Evolutionary conservation across 2,113 vertebrate genomes (phyloP).

Genomic region (Siphamia tubifer): DNA sequence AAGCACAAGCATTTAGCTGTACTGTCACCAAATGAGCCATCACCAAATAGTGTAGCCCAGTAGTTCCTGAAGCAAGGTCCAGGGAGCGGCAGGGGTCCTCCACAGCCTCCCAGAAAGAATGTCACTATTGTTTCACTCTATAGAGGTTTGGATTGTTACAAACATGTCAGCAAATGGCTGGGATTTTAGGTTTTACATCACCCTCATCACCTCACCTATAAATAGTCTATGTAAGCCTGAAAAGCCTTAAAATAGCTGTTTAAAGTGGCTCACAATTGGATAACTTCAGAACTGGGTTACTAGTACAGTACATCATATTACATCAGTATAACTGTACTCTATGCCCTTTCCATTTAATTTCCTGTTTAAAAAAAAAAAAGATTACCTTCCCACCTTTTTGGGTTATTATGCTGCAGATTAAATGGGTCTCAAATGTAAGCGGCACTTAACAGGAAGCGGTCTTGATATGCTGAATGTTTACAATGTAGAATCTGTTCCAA

Average conservation of each 20-base stretch:
- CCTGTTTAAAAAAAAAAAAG: too few relatives aligned
- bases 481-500: not conserved
- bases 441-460: not conserved
- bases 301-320: not conserved
- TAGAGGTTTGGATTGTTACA: not conserved
- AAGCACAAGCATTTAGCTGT: slow-evolving; percentile 41
- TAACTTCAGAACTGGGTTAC: slow-evolving; percentile 5
- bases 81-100: slow-evolving; percentile 18
- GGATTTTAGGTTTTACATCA: not conserved
- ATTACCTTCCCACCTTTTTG: not conserved
- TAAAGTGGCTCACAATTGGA: not conserved
- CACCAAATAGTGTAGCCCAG: slow-evolving; percentile 20
- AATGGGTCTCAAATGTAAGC: not conserved
- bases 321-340: slow-evolving; percentile 1
- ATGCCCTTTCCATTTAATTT: not conserved
- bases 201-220: not conserved
- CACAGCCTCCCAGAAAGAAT: not conserved
- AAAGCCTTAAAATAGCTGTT: slow-evolving; percentile 8
- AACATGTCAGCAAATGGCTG: not conserved
- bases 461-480: not conserved
- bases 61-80: slow-evolving; percentile 43
- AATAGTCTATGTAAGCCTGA: not conserved
- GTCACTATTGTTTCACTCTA: not conserved
- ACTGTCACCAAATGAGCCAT: slow-evolving; percentile 30
- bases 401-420: not conserved